A percentile compares a stretch with the other conserved stretches of the same genome.
Evolutionary conservation across 1,140 invertebrate species (phyloP).

Genomic region (Eufriesea mexicana): DNA sequence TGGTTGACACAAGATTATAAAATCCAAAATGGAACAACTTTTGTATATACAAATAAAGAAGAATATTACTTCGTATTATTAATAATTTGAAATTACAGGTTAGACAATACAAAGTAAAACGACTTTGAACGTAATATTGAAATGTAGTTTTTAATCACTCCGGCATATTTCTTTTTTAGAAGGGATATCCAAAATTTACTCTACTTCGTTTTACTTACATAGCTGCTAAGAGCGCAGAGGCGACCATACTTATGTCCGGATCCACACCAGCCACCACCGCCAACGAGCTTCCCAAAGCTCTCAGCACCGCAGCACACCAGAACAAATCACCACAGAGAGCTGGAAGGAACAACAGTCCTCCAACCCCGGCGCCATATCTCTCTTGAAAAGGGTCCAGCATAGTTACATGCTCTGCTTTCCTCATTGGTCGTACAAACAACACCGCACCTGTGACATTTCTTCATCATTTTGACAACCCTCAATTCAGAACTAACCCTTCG

Average conservation of each 20-base stretch:
- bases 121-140: no score
- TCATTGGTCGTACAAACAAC: slow-evolving; percentile 91
- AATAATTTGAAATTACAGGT: no score
- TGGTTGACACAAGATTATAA: no score
- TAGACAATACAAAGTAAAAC: no score
- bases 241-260: slow-evolving; percentile 75
- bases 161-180: neutral
- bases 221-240: slow-evolving; percentile 74
- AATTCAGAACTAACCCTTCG: neutral
- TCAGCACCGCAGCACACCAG: slow-evolving; percentile 89
- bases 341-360: slow-evolving; percentile 90
- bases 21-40: no score
- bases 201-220: slow-evolving; percentile 71
- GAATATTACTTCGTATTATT: no score
- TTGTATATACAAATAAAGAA: no score
- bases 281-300: slow-evolving; percentile 86
- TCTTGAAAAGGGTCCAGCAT: slow-evolving; percentile 93
- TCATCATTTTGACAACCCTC: neutral
- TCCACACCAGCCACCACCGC: slow-evolving; percentile 78
- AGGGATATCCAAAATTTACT: slow-evolving; percentile 8
- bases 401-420: slow-evolving; percentile 91
- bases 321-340: slow-evolving; percentile 91
- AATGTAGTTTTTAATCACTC: neutral
- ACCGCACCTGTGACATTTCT: slow-evolving; percentile 84
- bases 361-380: slow-evolving; percentile 89